Evolutionary conservation across 2,797 vertebrate species (phyloP).

Genomic region (Premnoplex brunnescens): DNA sequence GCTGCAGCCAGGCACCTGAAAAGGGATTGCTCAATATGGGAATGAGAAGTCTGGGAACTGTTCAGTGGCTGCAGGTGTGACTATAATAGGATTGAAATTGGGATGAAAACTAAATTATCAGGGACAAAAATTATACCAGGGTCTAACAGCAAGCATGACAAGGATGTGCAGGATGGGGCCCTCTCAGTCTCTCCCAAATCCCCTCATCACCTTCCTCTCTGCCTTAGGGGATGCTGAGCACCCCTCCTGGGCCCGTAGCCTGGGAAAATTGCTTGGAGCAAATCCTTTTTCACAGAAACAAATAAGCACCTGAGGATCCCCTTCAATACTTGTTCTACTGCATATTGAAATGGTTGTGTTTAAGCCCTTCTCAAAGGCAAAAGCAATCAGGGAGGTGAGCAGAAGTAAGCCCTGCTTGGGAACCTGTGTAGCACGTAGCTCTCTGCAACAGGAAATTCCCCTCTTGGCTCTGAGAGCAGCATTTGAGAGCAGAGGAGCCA

Average conservation of each 20-base stretch:
- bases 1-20: background rate
- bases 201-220: background rate
- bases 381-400: background rate
- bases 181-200: background rate
- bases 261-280: background rate
- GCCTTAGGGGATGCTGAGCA: background rate
- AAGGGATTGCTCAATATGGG: background rate
- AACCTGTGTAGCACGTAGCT: background rate
- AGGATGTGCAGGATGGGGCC: background rate
- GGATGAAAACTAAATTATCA: background rate
- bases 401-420: background rate
- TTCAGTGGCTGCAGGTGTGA: background rate
- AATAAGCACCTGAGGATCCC: background rate
- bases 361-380: slow-evolving; percentile 6
- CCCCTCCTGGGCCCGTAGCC: background rate
- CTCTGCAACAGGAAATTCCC: background rate
- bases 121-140: background rate
- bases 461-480: accelerated
- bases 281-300: slow-evolving; percentile 23
- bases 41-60: background rate
- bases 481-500: background rate
- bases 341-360: background rate
- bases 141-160: background rate
- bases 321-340: background rate
- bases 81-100: background rate